Percentiles rank a stretch among this genome's conserved stretches.
Conservation (phyloP, 1,140 invertebrate species). For the Scaptomyza graminum region DNA sequence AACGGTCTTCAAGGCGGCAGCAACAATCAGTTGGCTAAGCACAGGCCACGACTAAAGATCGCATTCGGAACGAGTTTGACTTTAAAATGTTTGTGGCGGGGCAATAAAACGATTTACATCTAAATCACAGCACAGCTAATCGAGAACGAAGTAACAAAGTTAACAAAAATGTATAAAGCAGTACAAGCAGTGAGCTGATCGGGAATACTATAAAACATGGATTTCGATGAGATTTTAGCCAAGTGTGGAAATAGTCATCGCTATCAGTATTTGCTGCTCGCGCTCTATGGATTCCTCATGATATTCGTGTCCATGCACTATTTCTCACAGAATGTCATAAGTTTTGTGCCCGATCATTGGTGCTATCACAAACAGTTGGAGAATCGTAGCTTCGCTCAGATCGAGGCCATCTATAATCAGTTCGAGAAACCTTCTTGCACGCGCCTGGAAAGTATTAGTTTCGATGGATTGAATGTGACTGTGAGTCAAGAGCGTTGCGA, state of each 20-base stretch:
- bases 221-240: slow-evolving; percentile 86
- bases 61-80: slow-evolving; percentile 58
- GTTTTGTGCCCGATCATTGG: slow-evolving; percentile 84
- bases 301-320: slow-evolving; percentile 85
- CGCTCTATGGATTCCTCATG: slow-evolving; percentile 64
- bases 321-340: slow-evolving; percentile 85
- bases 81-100: slow-evolving; percentile 8
- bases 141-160: slow-evolving; percentile 4
- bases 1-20: slow-evolving; percentile 4
- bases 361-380: slow-evolving; percentile 76
- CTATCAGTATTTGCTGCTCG: slow-evolving; percentile 86
- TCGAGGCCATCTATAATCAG: slow-evolving; percentile 52
- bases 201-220: slow-evolving; percentile 61
- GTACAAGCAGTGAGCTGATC: not conserved
- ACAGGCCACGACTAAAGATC: slow-evolving; percentile 48
- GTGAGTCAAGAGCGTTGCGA: slow-evolving; percentile 67
- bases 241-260: slow-evolving; percentile 86
- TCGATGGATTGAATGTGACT: slow-evolving; percentile 39
- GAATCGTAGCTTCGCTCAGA: slow-evolving; percentile 57
- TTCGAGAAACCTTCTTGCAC: slow-evolving; percentile 67
- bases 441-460: slow-evolving; percentile 35
- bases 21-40: slow-evolving; percentile 52
- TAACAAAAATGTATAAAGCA: slow-evolving; percentile 52
- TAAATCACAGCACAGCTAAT: slow-evolving; percentile 7
- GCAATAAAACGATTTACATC: slow-evolving; percentile 40